These are phyloP conservation scores for Paralvinella palmiformis DNA, from an alignment of 1,140 invertebrate genomes.

Conservation along the genomic window DNA sequence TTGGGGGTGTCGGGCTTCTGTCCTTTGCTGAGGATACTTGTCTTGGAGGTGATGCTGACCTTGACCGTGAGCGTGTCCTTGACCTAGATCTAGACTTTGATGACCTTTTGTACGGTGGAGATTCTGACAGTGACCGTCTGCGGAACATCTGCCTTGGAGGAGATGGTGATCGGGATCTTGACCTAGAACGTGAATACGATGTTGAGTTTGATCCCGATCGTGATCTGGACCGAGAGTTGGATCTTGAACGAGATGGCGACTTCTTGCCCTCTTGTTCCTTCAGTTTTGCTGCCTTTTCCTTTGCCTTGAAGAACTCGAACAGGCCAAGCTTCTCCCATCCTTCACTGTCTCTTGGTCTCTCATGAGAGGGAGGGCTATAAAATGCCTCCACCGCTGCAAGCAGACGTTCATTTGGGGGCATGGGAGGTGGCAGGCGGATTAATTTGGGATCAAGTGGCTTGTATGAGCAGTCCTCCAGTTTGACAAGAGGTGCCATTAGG, in stretches of 20 bases:
- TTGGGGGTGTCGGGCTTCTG: conserved; percentile 71
- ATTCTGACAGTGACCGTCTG: conserved; percentile 41
- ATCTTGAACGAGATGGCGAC: conserved; percentile 35
- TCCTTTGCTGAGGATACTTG: neutral
- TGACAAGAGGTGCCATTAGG: conserved; percentile 87
- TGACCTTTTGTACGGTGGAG: neutral
- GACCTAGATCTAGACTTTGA: conserved; percentile 29
- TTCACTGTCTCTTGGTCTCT: conserved; percentile 88
- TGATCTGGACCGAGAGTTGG: conserved; percentile 25
- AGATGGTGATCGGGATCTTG: conserved; percentile 16
- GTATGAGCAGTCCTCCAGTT: conserved; percentile 85
- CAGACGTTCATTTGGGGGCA: conserved; percentile 84
- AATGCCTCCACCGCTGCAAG: conserved; percentile 91
- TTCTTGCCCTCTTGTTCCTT: conserved; percentile 64
- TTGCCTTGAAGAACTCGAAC: conserved; percentile 96
- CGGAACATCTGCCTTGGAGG: conserved; percentile 8
- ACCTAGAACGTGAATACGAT: conserved; percentile 26
- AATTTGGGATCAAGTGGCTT: conserved; percentile 80
- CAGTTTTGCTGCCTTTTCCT: conserved; percentile 79
- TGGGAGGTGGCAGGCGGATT: conserved; percentile 85
- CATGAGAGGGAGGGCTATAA: conserved; percentile 86
- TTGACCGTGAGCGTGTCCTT: conserved; percentile 40
- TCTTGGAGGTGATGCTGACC: conserved; percentile 11
- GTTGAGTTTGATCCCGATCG: conserved; percentile 13
- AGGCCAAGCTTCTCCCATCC: conserved; percentile 96